Base-by-base conservation (phyloP, 2,113 vertebrate genomes). In the Podocnemis expansa region DNA sequence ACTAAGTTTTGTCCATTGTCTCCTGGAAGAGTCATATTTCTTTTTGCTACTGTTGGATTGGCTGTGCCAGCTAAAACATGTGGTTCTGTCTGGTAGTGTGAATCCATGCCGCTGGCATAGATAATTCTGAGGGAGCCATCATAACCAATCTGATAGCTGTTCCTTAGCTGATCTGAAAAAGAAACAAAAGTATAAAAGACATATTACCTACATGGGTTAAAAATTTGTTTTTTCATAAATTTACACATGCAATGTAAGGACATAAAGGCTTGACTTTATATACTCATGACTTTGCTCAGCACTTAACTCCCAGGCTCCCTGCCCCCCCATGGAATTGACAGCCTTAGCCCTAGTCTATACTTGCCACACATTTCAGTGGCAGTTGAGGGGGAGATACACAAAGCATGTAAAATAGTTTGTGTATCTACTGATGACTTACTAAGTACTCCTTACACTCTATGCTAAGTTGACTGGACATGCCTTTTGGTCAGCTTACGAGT, bases 1-100 rank as follows among this genome's bases (percentile, higher is more conserved):
- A 99, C 99, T 97, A 99, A 93, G 94, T 99, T 99, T 89, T 99
- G 99, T 54, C 99, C 99, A 0, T 99, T 99, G 88, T 99, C 99
- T 9, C 99, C 99, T 0, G 99, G 99, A 19, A 99, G 98, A 16
- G 99, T 99, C 99, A 99, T 99, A 97, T 99, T 99, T 91, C 99
- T 98, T 82, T 99, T 98, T 92, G 99, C 99, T 67, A 99, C 98
- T 0, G 99, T 99, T 0, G 99, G 99, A 90, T 99, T 99, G 84
- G 99, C 99, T 0, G 99, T 98, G 60, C 99, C 99, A 16, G 99
- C 99, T 97, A 99, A 97, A 87, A 99, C 98, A 0, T 99, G 99
- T 0, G 99, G 99, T 96, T 99, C 99, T 0, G 99, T 99, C 91
- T 99, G 99, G 96, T 99, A 99, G 97, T 99, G 99, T 0, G 99